Evolutionary conservation across 1,140 invertebrate genomes (phyloP), one percentile per base, ranked within the genome.

Genomic region (Drosophila rufa): DNA sequence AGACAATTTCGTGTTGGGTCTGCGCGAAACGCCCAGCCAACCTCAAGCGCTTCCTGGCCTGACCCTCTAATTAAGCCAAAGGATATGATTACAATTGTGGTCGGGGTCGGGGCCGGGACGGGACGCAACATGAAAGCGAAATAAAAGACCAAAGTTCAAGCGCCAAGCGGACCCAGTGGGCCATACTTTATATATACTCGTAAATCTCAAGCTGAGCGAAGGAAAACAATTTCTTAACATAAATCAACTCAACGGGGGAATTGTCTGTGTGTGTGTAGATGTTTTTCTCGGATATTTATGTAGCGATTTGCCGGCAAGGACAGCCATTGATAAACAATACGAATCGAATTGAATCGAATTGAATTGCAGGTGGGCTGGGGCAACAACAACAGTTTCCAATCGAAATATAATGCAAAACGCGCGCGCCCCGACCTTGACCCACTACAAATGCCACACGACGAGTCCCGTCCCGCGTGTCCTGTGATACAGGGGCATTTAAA

Each of bases 361-460:
- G 22, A 38, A 59, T 56, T 57, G 36, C 65, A 71, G 68, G 68
- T 70, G 50, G 36, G 7, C 17, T 9, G 25, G 53, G 55, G 15
- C 43, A 60, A 25, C 12, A 40, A 55, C n/a, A 42, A 22, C n/a
- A 19, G 30, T 57, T 42, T 53, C 25, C 61, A 64, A 74, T 75
- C 60, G 68, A 75, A 76, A 76, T 58, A 47, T 75, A 76, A 76
- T 75, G 74, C 74, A 76, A 76, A 75, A 66, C 71, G 67, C 19
- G 17, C 71, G 46, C 36, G 22, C 59, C 42, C 42, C 33, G 71
- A 62, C 74, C 74, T 76, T 76, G 74, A 76, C 74, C 74, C 74
- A 66, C 40, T 56, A 12, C 43, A 75, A 74, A 74, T 48, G 47
- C 58, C 56, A 64, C 38, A 62, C 38, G 40, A 45, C 27, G 5